A percentile compares a stretch with the other conserved stretches of the same genome.
Evolutionary conservation across 2,113 vertebrate genomes (phyloP).

Genomic region (Girardinichthys multiradiatus): DNA sequence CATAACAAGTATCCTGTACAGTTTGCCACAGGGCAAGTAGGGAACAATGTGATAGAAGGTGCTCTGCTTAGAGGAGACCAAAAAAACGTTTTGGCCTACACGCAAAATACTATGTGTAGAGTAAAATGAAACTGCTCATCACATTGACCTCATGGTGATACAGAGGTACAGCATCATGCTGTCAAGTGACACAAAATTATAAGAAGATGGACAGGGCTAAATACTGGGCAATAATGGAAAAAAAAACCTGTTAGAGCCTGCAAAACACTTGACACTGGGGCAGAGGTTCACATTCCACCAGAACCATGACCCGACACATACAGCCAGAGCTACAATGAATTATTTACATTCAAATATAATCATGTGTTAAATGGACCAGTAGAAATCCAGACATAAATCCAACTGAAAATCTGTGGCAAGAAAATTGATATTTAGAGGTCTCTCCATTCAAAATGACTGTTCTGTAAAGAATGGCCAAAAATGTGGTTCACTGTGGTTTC

Average conservation of each 20-base stretch:
- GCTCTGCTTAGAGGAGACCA: background rate
- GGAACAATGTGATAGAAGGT: background rate
- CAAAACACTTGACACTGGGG: too few species aligned
- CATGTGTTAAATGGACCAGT: background rate
- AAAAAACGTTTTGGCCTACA: background rate
- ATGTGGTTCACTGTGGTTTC: background rate
- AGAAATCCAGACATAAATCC: background rate
- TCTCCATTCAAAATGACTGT: background rate
- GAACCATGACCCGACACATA: too few species aligned
- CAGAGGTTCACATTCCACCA: too few species aligned
- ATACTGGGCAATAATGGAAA: background rate
- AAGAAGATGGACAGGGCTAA: background rate
- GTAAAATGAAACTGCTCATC: background rate
- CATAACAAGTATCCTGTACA: background rate
- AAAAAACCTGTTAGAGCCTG: background rate
- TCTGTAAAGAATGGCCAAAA: background rate
- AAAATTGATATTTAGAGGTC: too few species aligned
- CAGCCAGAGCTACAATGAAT: too few species aligned
- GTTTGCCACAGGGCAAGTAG: background rate
- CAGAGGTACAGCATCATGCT: background rate
- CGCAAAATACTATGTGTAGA: background rate
- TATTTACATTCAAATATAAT: background rate
- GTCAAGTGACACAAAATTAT: too few species aligned
- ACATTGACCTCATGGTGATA: background rate
- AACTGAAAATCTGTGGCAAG: background rate